phyloP scores from a whole-genome alignment of 2,797 vertebrate genomes.

The Sparus aurata region DNA sequence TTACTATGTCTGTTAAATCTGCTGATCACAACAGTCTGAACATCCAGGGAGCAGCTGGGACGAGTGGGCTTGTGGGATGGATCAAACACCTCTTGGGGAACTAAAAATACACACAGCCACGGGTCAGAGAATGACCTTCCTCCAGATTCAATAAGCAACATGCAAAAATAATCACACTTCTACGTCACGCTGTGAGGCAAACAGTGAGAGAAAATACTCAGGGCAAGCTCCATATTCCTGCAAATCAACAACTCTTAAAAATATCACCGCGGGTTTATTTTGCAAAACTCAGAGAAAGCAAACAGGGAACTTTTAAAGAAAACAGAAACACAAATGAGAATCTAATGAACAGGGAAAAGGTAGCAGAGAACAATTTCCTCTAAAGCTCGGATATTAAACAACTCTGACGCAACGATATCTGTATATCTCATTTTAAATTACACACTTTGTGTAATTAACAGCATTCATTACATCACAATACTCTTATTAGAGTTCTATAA shows the following conservation, averaged over 20 bases:
- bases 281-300: constrained; percentile 47
- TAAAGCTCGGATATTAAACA: not conserved
- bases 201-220: constrained; percentile 28
- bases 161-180: constrained; percentile 57
- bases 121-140: constrained; percentile 65
- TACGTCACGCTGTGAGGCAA: constrained; percentile 25
- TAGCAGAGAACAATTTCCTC: not conserved
- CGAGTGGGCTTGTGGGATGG: constrained; percentile 48
- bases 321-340: constrained; percentile 17
- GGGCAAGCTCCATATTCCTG: constrained; percentile 19
- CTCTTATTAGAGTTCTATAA: constrained; percentile 28
- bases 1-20: constrained; percentile 43
- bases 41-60: constrained; percentile 51
- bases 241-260: constrained; percentile 32
- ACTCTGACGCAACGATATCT: constrained; percentile 8
- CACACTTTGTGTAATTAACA: not conserved
- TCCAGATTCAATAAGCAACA: constrained; percentile 71
- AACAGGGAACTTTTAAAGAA: constrained; percentile 29
- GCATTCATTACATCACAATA: not conserved
- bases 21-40: constrained; percentile 59
- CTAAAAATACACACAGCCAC: constrained; percentile 73
- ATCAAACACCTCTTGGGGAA: constrained; percentile 64
- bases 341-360: not conserved
- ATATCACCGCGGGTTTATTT: constrained; percentile 51
- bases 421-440: constrained; percentile 14